Evolutionary conservation across 2,888 invertebrate species (phyloP).

Genomic region (Cerceris rybyensis): DNA sequence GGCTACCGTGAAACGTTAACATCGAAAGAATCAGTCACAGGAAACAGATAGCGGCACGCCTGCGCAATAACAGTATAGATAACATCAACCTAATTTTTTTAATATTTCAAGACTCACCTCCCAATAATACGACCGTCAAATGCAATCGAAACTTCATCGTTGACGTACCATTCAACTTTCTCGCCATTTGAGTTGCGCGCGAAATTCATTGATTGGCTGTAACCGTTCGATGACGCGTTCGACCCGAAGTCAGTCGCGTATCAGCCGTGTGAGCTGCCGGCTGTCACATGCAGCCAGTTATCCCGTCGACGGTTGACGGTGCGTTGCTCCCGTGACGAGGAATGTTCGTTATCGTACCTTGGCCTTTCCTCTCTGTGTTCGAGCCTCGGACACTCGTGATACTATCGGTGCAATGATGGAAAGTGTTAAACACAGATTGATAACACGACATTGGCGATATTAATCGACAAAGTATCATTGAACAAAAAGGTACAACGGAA

Average conservation of each 20-base stretch:
- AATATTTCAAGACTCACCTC: not conserved
- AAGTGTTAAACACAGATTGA: not conserved
- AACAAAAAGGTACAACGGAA: constrained; percentile 9
- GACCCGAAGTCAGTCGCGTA: constrained; percentile 38
- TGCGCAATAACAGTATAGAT: no score
- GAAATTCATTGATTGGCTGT: constrained; percentile 3
- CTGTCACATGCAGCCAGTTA: constrained; percentile 72
- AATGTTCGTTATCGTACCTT: not conserved
- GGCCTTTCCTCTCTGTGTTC: not conserved
- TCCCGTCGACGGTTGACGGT: constrained; percentile 60
- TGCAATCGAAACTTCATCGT: not conserved
- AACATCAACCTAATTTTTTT: no score
- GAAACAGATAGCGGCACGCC: no score
- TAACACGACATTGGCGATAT: not conserved
- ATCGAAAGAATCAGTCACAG: no score
- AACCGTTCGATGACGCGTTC: constrained; percentile 15
- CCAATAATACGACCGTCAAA: not conserved
- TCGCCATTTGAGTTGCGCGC: constrained; percentile 4
- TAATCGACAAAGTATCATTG: constrained; percentile 32
- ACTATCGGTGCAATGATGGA: not conserved
- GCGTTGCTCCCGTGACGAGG: constrained; percentile 27
- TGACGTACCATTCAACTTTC: not conserved
- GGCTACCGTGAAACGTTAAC: no score
- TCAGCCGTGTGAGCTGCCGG: constrained; percentile 57
- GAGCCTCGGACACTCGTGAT: not conserved